Base-by-base conservation (phyloP, 2,113 vertebrate species). In the Lutjanus erythropterus region DNA sequence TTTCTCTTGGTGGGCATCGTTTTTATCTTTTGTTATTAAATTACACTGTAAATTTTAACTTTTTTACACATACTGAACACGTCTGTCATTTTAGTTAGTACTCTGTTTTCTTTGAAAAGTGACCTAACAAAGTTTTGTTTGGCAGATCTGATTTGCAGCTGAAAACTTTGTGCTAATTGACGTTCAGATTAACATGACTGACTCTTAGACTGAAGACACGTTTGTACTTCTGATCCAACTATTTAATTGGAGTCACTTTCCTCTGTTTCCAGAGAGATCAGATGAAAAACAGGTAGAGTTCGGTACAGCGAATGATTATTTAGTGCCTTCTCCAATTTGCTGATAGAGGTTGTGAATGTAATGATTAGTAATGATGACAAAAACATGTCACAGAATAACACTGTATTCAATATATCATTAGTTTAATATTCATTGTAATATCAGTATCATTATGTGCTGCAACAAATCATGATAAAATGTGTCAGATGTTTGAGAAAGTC, bases 391-490 rank as follows among this genome's bases (percentile, higher is more conserved):
- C 71, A 23, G 25, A 39, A 21, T 29, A 3, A 18, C 27, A 58
- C 55, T 7, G 44, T 37, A 21, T 21, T 37, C 31, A 4, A 25
- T 61, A 46, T 35, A 62, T 71, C 46, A 55, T 78, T 21, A 29
- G 10, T 71, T 78, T 46, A 71, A 47, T 64, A 65, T 71, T 56
- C 59, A 71, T n/a, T 56, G 59, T 49, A n/a, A 39, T 64, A 46
- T 37, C 18, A 27, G 27, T 2, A 5, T 11, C 15, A 68, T 62
- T 21, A 27, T n/a, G 18, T 59, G 10, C 42, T 42, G 25, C 8
- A 15, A 39, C 44, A 50, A 35, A 60, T 42, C 31, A 8, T 27
- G 37, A 62, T 35, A 7, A 68, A 29, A 75, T 15, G n/a, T n/a
- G n/a, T n/a, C n/a, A n/a, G n/a, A n/a, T 35, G 33, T 21, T 50